phyloP scores from a whole-genome alignment of 2,797 vertebrate species.

The Coilia nasus region DNA sequence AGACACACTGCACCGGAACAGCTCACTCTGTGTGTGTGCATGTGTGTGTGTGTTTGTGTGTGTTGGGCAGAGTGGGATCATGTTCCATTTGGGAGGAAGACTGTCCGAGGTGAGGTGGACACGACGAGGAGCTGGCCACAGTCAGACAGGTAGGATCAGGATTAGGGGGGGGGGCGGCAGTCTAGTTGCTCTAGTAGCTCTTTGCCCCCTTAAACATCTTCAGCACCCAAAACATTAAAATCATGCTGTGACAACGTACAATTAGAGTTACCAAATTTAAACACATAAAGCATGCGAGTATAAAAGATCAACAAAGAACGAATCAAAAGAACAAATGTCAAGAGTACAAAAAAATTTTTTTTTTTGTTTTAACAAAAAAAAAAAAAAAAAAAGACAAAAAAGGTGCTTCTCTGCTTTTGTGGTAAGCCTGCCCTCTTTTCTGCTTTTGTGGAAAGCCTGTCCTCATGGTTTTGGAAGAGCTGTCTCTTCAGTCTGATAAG shows the following conservation, averaged over 20 bases:
- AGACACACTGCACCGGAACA: not conserved
- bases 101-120: not conserved
- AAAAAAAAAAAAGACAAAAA: conserved; percentile 32
- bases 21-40: not conserved
- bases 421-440: too few relatives aligned
- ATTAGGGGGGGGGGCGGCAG: not conserved
- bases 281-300: conserved; percentile 20
- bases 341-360: conserved; percentile 44
- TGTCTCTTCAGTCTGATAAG: not conserved
- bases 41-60: not conserved
- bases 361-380: not conserved
- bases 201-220: not conserved
- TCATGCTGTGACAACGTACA: not conserved
- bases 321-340: conserved; percentile 31
- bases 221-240: conserved; percentile 6
- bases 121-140: not conserved
- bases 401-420: conserved; percentile 42
- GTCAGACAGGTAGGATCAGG: not conserved
- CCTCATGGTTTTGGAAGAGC: conserved; percentile 28
- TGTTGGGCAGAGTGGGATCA: not conserved
- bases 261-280: conserved; percentile 11
- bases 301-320: conserved; percentile 3
- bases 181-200: not conserved
- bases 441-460: too few relatives aligned
- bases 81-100: not conserved